phyloP scores from a whole-genome alignment of 2,888 invertebrate genomes.

The Oxystoma pomonae region DNA sequence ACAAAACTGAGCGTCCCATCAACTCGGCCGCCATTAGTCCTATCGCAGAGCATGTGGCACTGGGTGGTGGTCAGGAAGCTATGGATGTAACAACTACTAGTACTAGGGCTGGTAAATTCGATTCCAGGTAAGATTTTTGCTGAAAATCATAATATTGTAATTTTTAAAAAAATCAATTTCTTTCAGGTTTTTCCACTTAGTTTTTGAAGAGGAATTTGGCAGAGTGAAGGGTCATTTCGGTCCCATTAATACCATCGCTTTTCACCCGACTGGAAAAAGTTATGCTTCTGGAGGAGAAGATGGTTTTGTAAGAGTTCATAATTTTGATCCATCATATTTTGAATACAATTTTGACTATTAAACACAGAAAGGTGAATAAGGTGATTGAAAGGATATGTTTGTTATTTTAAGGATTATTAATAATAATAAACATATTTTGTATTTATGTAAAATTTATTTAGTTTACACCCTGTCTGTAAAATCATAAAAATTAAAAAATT shows the following conservation, averaged over 20 bases:
- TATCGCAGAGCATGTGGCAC: constrained; percentile 89
- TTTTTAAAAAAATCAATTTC: neutral
- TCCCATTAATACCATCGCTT: constrained; percentile 96
- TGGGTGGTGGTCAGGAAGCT: constrained; percentile 99
- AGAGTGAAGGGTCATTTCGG: constrained; percentile 99
- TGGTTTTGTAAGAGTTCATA: constrained; percentile 94
- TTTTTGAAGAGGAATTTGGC: constrained; percentile 96
- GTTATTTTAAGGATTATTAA: too few relatives aligned
- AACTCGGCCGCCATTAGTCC: constrained; percentile 98
- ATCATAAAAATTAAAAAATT: too few relatives aligned
- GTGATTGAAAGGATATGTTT: too few relatives aligned
- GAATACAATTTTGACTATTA: constrained; percentile 91
- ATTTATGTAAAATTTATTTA: too few relatives aligned
- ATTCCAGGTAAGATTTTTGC: constrained; percentile 53
- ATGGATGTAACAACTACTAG: constrained; percentile 98
- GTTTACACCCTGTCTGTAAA: too few relatives aligned
- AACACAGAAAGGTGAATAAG: too few relatives aligned
- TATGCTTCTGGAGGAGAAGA: constrained; percentile 98
- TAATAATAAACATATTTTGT: too few relatives aligned
- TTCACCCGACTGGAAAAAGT: constrained; percentile 96
- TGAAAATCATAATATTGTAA: neutral
- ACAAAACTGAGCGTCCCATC: constrained; percentile 96
- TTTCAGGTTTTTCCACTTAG: constrained; percentile 79
- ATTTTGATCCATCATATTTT: constrained; percentile 94
- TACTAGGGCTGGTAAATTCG: constrained; percentile 93